phyloP scores from a whole-genome alignment of 2,113 vertebrate species.

The Hypanus sabinus region DNA sequence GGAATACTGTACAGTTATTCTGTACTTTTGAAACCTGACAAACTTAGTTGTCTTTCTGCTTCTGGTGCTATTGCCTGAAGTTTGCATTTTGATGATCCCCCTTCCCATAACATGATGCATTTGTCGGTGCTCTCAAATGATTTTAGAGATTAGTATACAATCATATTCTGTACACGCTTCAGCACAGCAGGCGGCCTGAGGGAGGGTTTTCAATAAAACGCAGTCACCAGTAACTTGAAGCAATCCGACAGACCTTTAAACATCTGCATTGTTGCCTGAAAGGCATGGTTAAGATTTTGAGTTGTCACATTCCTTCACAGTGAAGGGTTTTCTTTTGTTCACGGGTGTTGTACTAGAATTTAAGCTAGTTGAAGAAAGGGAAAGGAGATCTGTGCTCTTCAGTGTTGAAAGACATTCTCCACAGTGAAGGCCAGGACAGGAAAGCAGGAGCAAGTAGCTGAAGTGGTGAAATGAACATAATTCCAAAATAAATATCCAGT shows the following conservation, averaged over 20 bases:
- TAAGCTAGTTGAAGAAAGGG: not conserved
- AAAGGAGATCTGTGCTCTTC: not conserved
- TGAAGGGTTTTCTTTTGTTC: not conserved
- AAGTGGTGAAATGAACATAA: not conserved
- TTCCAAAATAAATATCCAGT: no score
- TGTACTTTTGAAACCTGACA: not conserved
- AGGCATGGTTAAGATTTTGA: not conserved
- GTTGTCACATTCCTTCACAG: not conserved
- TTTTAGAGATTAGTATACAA: not conserved
- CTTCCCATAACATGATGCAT: not conserved
- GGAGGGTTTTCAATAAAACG: not conserved
- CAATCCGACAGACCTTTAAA: slow-evolving; percentile 5
- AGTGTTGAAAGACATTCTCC: not conserved
- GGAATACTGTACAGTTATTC: not conserved
- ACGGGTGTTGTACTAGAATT: not conserved
- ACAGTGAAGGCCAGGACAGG: not conserved
- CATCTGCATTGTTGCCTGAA: not conserved
- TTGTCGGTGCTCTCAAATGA: not conserved
- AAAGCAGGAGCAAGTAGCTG: not conserved
- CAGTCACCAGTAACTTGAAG: not conserved
- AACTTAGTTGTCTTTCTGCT: not conserved
- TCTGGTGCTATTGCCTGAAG: not conserved
- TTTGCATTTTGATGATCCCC: not conserved
- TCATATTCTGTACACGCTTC: not conserved
- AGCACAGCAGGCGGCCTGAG: slow-evolving; percentile 9